phyloP scores from a whole-genome alignment of 2,113 vertebrate genomes.

The Ictalurus furcatus region DNA sequence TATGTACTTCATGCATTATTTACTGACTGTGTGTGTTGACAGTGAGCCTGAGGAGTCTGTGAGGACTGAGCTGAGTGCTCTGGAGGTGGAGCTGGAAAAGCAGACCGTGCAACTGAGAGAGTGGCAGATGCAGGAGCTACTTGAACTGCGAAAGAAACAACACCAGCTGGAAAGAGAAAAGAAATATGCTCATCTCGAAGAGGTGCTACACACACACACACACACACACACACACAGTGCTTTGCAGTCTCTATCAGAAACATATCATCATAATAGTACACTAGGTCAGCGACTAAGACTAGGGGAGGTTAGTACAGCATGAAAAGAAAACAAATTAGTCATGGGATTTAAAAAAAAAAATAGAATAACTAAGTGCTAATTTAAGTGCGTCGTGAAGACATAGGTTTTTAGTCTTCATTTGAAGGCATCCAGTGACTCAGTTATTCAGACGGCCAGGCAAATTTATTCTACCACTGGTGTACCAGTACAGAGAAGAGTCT shows the following conservation, averaged over 20 bases:
- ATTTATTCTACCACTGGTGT: background rate
- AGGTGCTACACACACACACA: conserved; percentile 65
- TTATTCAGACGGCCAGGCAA: background rate
- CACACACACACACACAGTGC: background rate
- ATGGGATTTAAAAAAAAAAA: no score
- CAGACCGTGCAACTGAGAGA: conserved; percentile 72
- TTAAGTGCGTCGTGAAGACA: background rate
- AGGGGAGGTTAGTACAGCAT: background rate
- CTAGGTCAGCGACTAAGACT: background rate
- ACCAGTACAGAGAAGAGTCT: background rate
- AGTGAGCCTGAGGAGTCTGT: conserved; percentile 63
- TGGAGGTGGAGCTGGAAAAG: conserved; percentile 68
- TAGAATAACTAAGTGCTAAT: background rate
- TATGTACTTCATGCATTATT: conserved; percentile 5
- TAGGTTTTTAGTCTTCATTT: background rate
- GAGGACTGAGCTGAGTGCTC: conserved; percentile 59
- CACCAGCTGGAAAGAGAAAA: conserved; percentile 68
- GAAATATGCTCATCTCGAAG: conserved; percentile 70
- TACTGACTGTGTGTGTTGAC: conserved; percentile 27
- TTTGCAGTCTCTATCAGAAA: background rate
- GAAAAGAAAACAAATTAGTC: background rate
- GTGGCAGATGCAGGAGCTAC: conserved; percentile 76
- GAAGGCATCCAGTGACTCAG: background rate
- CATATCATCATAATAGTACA: background rate
- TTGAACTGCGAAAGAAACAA: conserved; percentile 75